Evolutionary conservation across 2,113 vertebrate genomes (phyloP).

Genomic region (Aptenodytes forsteri): DNA sequence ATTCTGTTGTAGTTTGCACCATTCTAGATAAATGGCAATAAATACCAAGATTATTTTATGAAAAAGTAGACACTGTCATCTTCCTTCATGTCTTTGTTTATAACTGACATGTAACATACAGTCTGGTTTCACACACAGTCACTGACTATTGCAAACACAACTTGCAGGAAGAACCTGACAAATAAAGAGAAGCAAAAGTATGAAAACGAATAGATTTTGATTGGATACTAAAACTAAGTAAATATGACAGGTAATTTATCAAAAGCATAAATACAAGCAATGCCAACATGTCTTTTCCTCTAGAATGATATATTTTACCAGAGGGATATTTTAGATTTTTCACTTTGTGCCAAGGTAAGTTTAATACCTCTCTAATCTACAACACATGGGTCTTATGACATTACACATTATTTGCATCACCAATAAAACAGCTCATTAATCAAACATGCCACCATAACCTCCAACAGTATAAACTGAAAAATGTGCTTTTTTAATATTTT

Average conservation of each 20-base stretch:
- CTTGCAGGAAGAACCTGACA: neutral
- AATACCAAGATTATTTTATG: neutral
- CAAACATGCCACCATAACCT: constrained; percentile 59
- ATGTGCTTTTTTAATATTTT: neutral
- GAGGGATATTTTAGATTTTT: constrained; percentile 71
- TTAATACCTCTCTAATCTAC: constrained; percentile 73
- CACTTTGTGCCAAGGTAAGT: constrained; percentile 66
- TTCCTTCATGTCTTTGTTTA: neutral
- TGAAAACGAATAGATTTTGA: neutral
- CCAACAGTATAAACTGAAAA: constrained; percentile 51
- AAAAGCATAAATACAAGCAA: constrained; percentile 60
- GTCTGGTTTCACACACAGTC: neutral
- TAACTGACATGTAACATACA: neutral
- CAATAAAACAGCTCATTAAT: constrained; percentile 79
- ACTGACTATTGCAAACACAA: neutral
- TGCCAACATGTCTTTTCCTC: constrained; percentile 17
- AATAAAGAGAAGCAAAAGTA: constrained; percentile 1
- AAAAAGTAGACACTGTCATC: neutral
- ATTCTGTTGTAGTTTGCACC: neutral
- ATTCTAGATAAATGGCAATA: neutral
- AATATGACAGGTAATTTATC: constrained; percentile 59
- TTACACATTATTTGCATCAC: constrained; percentile 72
- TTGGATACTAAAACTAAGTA: constrained; percentile 50
- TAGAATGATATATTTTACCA: constrained; percentile 57
- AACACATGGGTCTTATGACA: constrained; percentile 71